phyloP scores from a whole-genome alignment of 1,140 invertebrate genomes.

The Drosophila willistoni region DNA sequence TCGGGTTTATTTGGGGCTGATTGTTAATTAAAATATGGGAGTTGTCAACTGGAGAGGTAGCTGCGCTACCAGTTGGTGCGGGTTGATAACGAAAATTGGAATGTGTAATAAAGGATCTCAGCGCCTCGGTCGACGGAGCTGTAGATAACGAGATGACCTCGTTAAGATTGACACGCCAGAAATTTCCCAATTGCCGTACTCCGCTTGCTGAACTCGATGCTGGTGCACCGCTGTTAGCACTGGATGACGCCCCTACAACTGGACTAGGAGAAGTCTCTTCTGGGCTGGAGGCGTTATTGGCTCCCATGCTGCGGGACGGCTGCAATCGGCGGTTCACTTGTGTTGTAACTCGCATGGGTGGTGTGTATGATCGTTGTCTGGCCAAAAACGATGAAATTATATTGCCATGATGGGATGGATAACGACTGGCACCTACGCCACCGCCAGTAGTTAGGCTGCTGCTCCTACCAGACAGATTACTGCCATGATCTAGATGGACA shows the following conservation, averaged over 20 bases:
- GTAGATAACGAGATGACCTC: constrained; percentile 67
- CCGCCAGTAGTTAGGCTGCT: constrained; percentile 38
- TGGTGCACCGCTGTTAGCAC: not conserved
- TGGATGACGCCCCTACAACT: constrained; percentile 6
- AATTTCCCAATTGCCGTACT: constrained; percentile 55
- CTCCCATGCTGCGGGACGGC: constrained; percentile 63
- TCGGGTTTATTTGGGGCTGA: constrained; percentile 24
- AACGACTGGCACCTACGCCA: constrained; percentile 7
- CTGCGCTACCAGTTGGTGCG: constrained; percentile 14
- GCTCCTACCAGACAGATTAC: constrained; percentile 28
- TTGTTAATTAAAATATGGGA: constrained; percentile 48
- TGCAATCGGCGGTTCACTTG: constrained; percentile 64
- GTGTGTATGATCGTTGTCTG: constrained; percentile 61
- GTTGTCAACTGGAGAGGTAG: constrained; percentile 39
- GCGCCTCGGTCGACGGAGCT: constrained; percentile 63
- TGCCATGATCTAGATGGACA: constrained; percentile 48
- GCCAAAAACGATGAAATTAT: constrained; percentile 54
- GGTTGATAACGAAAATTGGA: constrained; percentile 67
- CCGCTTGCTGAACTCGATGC: constrained; percentile 24
- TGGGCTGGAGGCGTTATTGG: constrained; percentile 28
- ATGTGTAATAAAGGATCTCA: constrained; percentile 67
- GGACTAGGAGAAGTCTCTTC: constrained; percentile 40
- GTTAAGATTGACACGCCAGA: constrained; percentile 68
- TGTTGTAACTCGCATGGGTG: constrained; percentile 39
- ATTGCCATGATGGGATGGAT: constrained; percentile 30